A percentile compares a stretch with the other conserved stretches of the same genome.
phyloP scores from a whole-genome alignment of 1,140 invertebrate species.

The Zaprionus davidi region DNA sequence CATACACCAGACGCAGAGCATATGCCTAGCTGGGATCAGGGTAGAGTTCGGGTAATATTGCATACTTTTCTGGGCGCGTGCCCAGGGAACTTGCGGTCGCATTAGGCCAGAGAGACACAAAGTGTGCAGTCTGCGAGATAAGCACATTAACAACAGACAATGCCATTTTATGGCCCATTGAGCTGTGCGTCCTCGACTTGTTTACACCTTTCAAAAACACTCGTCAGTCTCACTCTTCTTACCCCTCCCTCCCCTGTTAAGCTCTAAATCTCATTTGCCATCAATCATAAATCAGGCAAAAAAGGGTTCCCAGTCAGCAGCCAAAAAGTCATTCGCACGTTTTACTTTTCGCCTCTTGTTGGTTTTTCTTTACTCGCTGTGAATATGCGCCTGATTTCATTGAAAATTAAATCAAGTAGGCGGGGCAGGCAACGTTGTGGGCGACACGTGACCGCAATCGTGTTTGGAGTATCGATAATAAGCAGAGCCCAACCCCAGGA shows the following conservation, averaged over 20 bases:
- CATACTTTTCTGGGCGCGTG: constrained; percentile 62
- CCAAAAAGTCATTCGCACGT: constrained; percentile 80
- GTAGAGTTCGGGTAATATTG: constrained; percentile 8
- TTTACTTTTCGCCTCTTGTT: constrained; percentile 49
- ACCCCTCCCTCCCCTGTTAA: neutral
- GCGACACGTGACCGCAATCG: constrained; percentile 83
- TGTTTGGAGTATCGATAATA: constrained; percentile 84
- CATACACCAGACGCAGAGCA: constrained; percentile 50
- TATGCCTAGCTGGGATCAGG: constrained; percentile 39
- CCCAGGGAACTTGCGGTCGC: constrained; percentile 61
- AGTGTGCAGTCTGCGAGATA: constrained; percentile 79
- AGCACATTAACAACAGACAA: constrained; percentile 77
- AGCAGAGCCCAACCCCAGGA: constrained; percentile 61
- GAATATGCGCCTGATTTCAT: constrained; percentile 76
- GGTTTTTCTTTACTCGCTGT: constrained; percentile 33
- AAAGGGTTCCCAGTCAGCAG: constrained; percentile 64
- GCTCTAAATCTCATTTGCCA: constrained; percentile 50
- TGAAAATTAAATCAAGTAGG: constrained; percentile 77
- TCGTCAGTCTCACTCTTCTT: constrained; percentile 22
- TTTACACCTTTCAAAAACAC: constrained; percentile 82
- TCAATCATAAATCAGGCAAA: constrained; percentile 79
- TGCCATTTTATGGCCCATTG: constrained; percentile 82
- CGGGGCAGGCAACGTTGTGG: constrained; percentile 32
- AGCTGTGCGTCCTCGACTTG: constrained; percentile 62
- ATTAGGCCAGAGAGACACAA: constrained; percentile 58